These are phyloP conservation scores for Dendrolimus punctatus DNA, from an alignment of 1,140 invertebrate species.

Conservation along the genomic window DNA sequence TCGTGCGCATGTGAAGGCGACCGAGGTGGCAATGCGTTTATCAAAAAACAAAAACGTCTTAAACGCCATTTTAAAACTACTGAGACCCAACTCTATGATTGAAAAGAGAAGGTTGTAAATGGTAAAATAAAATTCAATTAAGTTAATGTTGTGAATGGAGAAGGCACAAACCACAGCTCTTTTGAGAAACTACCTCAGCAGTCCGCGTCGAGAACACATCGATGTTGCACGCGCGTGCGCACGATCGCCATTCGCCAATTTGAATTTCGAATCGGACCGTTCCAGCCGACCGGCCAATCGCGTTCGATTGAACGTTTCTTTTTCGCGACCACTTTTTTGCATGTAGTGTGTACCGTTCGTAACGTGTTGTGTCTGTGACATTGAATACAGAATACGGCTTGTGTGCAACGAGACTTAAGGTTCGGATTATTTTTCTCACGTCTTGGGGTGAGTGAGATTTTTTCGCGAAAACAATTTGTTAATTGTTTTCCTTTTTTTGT, in stretches of 20 bases:
- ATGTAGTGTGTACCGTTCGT: constrained; percentile 46
- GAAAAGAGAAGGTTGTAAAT: constrained; percentile 17
- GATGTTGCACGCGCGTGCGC: constrained; percentile 33
- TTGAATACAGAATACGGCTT: constrained; percentile 33
- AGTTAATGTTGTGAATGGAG: constrained; percentile 50
- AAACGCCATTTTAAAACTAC: constrained; percentile 18
- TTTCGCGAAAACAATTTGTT: constrained; percentile 23
- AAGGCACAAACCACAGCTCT: constrained; percentile 41
- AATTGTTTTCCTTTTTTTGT: constrained; percentile 21
- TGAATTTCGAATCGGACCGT: constrained; percentile 47
- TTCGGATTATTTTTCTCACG: constrained; percentile 50
- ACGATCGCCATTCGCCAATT: constrained; percentile 37
- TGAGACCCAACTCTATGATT: constrained; percentile 6
- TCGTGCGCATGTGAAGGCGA: constrained; percentile 64
- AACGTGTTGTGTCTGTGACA: constrained; percentile 55
- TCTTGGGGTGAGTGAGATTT: constrained; percentile 49
- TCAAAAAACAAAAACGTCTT: constrained; percentile 17
- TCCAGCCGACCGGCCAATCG: constrained; percentile 52
- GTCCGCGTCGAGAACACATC: constrained; percentile 45
- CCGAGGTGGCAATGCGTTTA: constrained; percentile 44
- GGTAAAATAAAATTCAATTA: constrained; percentile 13
- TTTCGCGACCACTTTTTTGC: constrained; percentile 39
- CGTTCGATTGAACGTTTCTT: constrained; percentile 50
- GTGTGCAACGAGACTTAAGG: constrained; percentile 24
- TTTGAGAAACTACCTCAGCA: constrained; percentile 59